Conservation (phyloP, 37 sponge, comb jelly and placozoan species). For the Oscarella lobularis region DNA sequence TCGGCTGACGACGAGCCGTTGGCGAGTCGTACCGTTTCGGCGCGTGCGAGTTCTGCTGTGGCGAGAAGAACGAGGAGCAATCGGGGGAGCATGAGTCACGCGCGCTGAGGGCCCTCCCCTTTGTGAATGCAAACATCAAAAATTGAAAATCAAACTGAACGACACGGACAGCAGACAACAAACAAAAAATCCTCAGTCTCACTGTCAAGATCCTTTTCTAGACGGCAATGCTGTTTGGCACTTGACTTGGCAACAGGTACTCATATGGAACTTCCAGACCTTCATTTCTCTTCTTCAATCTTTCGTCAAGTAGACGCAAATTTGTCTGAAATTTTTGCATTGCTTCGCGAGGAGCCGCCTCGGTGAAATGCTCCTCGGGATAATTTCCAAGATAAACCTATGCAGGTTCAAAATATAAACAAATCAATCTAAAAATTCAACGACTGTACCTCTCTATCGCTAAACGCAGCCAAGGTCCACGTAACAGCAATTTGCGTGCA, state of each 20-base stretch:
- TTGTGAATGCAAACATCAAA: too few species aligned
- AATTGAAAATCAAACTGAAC: too few species aligned
- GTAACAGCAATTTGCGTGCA: neutral
- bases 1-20: too few species aligned
- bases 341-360: neutral
- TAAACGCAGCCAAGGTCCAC: conserved; percentile 13
- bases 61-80: too few species aligned
- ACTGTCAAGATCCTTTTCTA: too few species aligned
- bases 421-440: neutral
- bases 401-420: neutral
- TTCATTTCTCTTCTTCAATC: conserved; percentile 21
- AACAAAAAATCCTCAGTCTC: too few species aligned
- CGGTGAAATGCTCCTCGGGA: neutral
- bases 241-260: conserved; percentile 14
- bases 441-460: conserved; percentile 16
- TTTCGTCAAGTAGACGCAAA: conserved; percentile 4
- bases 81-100: too few species aligned
- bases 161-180: too few species aligned
- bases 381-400: conserved; percentile 6
- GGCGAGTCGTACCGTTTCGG: too few species aligned
- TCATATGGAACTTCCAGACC: conserved; percentile 32
- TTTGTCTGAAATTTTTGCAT: conserved; percentile 1
- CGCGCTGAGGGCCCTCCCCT: too few species aligned
- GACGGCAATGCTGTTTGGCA: conserved; percentile 33
- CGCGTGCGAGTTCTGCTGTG: too few species aligned